Evolutionary conservation across 1,140 invertebrate genomes (phyloP).

Genomic region (Plutomurus gul): DNA sequence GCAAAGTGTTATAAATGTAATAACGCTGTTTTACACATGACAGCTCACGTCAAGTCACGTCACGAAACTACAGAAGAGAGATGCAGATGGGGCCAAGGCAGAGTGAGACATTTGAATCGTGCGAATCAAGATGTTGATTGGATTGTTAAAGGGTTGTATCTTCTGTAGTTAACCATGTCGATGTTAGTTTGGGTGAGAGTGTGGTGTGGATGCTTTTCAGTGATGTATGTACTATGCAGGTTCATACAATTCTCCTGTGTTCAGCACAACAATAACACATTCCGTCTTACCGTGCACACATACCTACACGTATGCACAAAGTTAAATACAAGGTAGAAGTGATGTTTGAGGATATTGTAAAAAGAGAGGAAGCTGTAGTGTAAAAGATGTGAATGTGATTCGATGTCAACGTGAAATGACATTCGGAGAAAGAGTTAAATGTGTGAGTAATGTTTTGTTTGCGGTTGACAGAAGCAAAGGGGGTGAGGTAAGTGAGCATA

Average conservation of each 20-base stretch:
- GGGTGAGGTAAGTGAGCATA: conserved; percentile 5
- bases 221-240: too few species aligned
- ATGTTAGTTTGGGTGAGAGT: neutral
- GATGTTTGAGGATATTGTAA: neutral
- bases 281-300: neutral
- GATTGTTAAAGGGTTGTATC: conserved; percentile 11
- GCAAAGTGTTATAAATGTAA: conserved; percentile 27
- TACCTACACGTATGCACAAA: neutral
- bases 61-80: neutral
- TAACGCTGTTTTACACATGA: conserved; percentile 19
- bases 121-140: conserved; percentile 28
- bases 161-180: neutral
- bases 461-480: conserved; percentile 21
- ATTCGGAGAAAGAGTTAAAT: conserved; percentile 17
- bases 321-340: neutral
- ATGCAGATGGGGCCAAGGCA: conserved; percentile 9
- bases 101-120: conserved; percentile 17
- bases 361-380: conserved; percentile 8
- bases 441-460: conserved; percentile 35
- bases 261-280: too few species aligned
- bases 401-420: conserved; percentile 22
- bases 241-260: too few species aligned
- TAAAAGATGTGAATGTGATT: conserved; percentile 28
- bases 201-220: neutral
- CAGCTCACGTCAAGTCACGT: conserved; percentile 25